phyloP scores from a whole-genome alignment of 2,888 invertebrate genomes.

The Ligdia adustata region DNA sequence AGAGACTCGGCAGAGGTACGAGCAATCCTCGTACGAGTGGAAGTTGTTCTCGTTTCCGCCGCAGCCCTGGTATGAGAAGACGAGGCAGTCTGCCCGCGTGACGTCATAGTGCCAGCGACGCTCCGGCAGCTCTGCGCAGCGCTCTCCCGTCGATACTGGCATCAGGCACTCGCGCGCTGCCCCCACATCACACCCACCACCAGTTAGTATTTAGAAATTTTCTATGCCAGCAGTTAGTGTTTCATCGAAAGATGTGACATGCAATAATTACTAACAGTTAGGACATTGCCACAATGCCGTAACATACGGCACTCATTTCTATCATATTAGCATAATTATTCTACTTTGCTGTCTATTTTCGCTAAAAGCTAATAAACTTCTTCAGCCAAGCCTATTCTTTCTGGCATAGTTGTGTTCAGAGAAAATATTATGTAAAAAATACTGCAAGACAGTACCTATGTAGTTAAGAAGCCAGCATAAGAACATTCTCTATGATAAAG shows the following conservation, averaged over 20 bases:
- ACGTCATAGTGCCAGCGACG: conserved; percentile 91
- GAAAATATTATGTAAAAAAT: too few relatives aligned
- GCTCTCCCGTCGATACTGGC: conserved; percentile 50
- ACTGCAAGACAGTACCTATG: too few relatives aligned
- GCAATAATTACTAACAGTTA: too few relatives aligned
- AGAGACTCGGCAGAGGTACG: conserved; percentile 53
- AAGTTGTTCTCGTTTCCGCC: conserved; percentile 95
- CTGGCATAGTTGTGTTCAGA: not conserved
- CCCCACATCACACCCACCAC: conserved; percentile 37
- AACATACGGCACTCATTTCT: too few relatives aligned
- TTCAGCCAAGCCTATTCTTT: not conserved
- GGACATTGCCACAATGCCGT: too few relatives aligned
- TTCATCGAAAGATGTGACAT: too few relatives aligned
- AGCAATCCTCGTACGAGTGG: conserved; percentile 88
- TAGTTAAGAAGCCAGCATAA: too few relatives aligned
- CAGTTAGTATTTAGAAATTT: conserved; percentile 36
- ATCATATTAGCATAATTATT: too few relatives aligned
- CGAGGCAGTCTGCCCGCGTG: conserved; percentile 87
- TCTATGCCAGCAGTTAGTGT: too few relatives aligned
- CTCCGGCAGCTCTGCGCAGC: conserved; percentile 51
- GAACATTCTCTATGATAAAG: too few relatives aligned
- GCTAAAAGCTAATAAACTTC: too few relatives aligned
- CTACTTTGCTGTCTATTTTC: too few relatives aligned
- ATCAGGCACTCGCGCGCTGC: conserved; percentile 65
- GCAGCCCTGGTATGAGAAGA: conserved; percentile 94